Conservation (phyloP, 1,140 invertebrate genomes). For the Drosophila kanapiae region DNA sequence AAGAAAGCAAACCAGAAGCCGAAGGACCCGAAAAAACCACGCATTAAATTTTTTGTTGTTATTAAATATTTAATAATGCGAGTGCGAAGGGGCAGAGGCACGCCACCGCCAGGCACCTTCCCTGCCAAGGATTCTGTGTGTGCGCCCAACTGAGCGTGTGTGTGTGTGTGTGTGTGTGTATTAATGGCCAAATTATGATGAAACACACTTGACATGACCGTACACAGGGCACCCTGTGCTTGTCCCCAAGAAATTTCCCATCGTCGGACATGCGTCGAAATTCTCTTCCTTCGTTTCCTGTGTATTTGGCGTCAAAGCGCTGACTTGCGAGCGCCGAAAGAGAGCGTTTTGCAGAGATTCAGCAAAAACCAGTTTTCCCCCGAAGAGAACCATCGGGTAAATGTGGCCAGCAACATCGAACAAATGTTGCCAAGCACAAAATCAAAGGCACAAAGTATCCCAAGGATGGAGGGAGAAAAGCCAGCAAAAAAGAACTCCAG, state of each 20-base stretch:
- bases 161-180: constrained; percentile 42
- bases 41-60: constrained; percentile 50
- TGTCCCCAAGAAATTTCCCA: constrained; percentile 27
- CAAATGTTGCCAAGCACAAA: constrained; percentile 21
- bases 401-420: constrained; percentile 10
- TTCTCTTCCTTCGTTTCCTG: constrained; percentile 61
- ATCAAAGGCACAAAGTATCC: constrained; percentile 3
- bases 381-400: constrained; percentile 33
- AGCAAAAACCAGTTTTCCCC: constrained; percentile 17
- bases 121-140: constrained; percentile 34
- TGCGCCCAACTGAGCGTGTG: no score
- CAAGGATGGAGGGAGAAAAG: background rate
- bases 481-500: constrained; percentile 6
- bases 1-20: background rate
- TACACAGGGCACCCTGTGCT: constrained; percentile 54
- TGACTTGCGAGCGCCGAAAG: constrained; percentile 10
- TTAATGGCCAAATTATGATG: constrained; percentile 79
- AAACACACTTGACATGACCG: constrained; percentile 66
- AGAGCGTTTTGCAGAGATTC: constrained; percentile 13
- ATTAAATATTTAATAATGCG: constrained; percentile 79
- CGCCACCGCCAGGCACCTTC: constrained; percentile 35
- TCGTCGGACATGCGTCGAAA: constrained; percentile 38
- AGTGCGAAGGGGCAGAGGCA: constrained; percentile 27
- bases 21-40: constrained; percentile 32
- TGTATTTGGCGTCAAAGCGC: constrained; percentile 36